Evolutionary conservation across 2,113 vertebrate species (phyloP), one percentile per base, ranked within the genome.

Genomic region (Pygoscelis antarcticus): DNA sequence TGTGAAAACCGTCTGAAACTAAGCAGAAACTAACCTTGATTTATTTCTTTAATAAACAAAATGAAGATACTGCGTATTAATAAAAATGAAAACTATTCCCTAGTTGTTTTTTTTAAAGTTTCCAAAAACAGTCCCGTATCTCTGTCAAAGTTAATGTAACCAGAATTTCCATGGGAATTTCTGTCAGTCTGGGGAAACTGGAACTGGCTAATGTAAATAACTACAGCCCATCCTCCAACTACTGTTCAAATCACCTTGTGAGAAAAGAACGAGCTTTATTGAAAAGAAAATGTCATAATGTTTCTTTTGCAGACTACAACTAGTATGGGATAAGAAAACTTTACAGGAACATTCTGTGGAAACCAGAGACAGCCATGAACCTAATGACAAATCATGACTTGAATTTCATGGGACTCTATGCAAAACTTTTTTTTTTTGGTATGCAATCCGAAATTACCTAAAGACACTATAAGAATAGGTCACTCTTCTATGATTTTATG

Each of bases 21-120:
- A 76, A 94, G 84, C 93, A 97, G 96, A 94, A 94, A 87, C 91
- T 34, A 97, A 96, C 94, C 93, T 96, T 96, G 91, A 97, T 96
- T 97, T 97, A 96, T 97, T 96, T 97, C 91, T 95, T 94, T 95
- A 97, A 97, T 97, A 97, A 96, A 96, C 87, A 96, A 72, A 96
- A 96, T 90, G 75, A 96, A 95, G 93, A 97, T 92, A 70, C 54
- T 78, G 52, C 66, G 54, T 76, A 74, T 89, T 96, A 97, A 96
- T 95, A 96, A 97, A 97, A 97, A 96, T 93, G 86, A 91, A 90
- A 95, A 95, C 64, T 96, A 96, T 95, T 95, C 96, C 90, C 83
- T 32, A 81, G 91, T 26, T 83, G 76, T 4, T 42, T 55, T 88
- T 95, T 87, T 75, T 30, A 0, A 86, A 78, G 95, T 97, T 97